These are phyloP conservation scores for Lasiurus borealis DNA, from an alignment of 2,113 vertebrate genomes.

Conservation along the genomic window DNA sequence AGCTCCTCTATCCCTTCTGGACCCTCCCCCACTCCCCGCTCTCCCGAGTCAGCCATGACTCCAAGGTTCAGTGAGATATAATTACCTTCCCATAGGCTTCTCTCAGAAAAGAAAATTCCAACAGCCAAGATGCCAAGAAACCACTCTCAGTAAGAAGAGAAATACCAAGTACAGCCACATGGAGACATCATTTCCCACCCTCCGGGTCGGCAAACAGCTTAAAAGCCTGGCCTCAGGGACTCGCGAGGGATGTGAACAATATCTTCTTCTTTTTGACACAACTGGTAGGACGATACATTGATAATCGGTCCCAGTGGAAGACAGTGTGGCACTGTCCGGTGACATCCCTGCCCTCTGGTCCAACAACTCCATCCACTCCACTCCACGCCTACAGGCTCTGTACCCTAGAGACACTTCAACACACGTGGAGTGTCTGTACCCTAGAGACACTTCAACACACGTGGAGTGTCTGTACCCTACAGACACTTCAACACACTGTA, in stretches of 20 bases:
- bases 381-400: no score
- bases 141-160: not conserved
- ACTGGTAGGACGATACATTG: not conserved
- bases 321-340: not conserved
- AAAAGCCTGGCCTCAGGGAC: not conserved
- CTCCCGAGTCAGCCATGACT: not conserved
- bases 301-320: not conserved
- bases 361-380: not conserved
- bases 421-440: no score
- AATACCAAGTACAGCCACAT: not conserved
- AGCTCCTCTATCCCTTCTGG: not conserved
- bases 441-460: no score
- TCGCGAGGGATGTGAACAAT: not conserved
- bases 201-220: not conserved
- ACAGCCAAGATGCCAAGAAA: not conserved
- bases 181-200: not conserved
- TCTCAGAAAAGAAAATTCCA: not conserved
- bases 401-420: not conserved
- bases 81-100: not conserved
- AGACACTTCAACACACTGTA: no score
- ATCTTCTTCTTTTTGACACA: not conserved
- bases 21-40: not conserved
- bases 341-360: not conserved
- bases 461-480: no score
- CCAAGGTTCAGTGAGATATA: not conserved